Conservation (phyloP, 2,797 vertebrate species). For the Lithobates pipiens region DNA sequence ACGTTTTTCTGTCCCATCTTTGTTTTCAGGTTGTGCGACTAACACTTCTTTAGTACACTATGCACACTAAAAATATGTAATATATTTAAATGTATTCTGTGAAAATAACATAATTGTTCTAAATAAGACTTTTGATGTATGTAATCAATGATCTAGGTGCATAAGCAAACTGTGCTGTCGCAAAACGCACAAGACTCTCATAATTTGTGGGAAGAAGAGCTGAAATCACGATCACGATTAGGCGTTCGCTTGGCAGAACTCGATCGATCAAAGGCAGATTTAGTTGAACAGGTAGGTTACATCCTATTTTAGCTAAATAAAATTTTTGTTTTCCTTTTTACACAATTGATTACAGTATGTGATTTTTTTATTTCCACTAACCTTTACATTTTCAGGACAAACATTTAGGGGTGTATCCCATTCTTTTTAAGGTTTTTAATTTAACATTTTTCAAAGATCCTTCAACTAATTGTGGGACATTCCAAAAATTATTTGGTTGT, state of each 20-base stretch:
- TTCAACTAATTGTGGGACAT: background rate
- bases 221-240: slow-evolving; percentile 83
- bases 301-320: background rate
- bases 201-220: slow-evolving; percentile 85
- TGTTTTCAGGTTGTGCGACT: too few species aligned
- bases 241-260: slow-evolving; percentile 83
- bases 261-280: slow-evolving; percentile 83
- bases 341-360: too few species aligned
- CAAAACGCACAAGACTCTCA: slow-evolving; percentile 82
- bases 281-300: slow-evolving; percentile 78
- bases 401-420: too few species aligned
- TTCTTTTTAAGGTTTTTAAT: too few species aligned
- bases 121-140: background rate
- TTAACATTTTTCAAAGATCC: too few species aligned
- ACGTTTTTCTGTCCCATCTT: too few species aligned
- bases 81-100: background rate
- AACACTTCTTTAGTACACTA: background rate
- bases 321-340: too few species aligned
- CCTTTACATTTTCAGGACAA: too few species aligned
- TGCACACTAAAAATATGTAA: background rate
- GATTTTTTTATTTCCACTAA: too few species aligned
- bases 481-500: too few species aligned
- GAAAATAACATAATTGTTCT: background rate
- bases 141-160: slow-evolving; percentile 70
- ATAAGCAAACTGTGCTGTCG: slow-evolving; percentile 82